Evolutionary conservation across 1,140 invertebrate species (phyloP).

Genomic region (Pantala flavescens): DNA sequence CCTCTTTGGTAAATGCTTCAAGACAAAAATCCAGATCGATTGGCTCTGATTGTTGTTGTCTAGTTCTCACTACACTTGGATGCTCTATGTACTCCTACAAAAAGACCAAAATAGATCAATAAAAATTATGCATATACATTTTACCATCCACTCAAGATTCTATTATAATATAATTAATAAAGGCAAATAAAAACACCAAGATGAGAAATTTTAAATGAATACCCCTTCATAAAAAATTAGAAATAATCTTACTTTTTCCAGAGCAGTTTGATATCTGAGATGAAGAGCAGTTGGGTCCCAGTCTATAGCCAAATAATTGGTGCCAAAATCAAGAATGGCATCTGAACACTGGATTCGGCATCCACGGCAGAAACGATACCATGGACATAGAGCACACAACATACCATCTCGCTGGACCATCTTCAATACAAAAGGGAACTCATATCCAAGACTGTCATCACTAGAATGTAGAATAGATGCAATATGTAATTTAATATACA

Average conservation of each 20-base stretch:
- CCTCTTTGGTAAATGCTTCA: constrained; percentile 73
- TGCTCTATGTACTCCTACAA: constrained; percentile 58
- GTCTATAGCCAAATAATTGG: constrained; percentile 58
- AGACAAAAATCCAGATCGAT: constrained; percentile 69
- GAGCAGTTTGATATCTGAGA: constrained; percentile 70
- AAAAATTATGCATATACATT: background rate
- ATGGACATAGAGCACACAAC: constrained; percentile 70
- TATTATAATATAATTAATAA: too few relatives aligned
- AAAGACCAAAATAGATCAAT: background rate
- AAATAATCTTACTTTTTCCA: constrained; percentile 53
- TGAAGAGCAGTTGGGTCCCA: constrained; percentile 87
- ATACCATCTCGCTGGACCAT: constrained; percentile 53
- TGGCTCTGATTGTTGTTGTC: constrained; percentile 59
- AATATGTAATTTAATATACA: constrained; percentile 16
- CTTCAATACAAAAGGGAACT: constrained; percentile 76
- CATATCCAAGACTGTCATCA: constrained; percentile 80
- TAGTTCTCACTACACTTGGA: constrained; percentile 53
- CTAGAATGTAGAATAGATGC: constrained; percentile 39
- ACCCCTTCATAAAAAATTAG: too few relatives aligned
- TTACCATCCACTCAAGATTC: too few relatives aligned
- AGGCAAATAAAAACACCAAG: too few relatives aligned
- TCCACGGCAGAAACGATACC: constrained; percentile 76
- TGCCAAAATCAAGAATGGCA: constrained; percentile 37
- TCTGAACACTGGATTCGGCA: constrained; percentile 64
- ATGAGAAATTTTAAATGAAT: too few relatives aligned